phyloP scores from a whole-genome alignment of 2,888 invertebrate species.

The Acleris cristana region DNA sequence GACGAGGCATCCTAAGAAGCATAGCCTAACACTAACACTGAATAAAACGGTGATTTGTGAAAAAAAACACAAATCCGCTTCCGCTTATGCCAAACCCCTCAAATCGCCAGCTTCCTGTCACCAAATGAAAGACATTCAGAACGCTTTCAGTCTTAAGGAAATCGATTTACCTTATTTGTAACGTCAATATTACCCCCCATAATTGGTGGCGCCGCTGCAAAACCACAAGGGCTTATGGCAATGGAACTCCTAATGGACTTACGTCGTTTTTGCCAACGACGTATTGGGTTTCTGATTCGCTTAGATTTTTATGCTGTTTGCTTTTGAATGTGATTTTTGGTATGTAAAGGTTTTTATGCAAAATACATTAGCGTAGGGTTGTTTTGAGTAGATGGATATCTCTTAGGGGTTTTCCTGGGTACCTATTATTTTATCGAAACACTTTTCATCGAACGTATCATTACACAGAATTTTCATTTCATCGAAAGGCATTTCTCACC shows the following conservation, averaged over 20 bases:
- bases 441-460: too few relatives aligned
- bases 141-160: constrained; percentile 34
- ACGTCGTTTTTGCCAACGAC: background rate
- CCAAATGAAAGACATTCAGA: constrained; percentile 37
- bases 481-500: too few relatives aligned
- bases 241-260: background rate
- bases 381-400: background rate
- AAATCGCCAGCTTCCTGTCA: constrained; percentile 31
- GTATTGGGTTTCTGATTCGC: constrained; percentile 11
- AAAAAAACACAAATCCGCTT: background rate
- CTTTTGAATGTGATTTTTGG: constrained; percentile 23
- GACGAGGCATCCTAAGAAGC: too few relatives aligned
- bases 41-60: too few relatives aligned
- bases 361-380: background rate
- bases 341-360: background rate
- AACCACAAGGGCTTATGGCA: background rate
- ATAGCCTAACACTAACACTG: too few relatives aligned
- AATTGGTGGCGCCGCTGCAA: constrained; percentile 6
- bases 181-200: constrained; percentile 32
- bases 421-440: too few relatives aligned
- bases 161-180: constrained; percentile 34
- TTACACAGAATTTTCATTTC: too few relatives aligned
- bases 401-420: too few relatives aligned
- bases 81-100: background rate
- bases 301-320: constrained; percentile 23